Evolutionary conservation across 2,113 vertebrate species (phyloP).

Genomic region (Semnornis frantzii): DNA sequence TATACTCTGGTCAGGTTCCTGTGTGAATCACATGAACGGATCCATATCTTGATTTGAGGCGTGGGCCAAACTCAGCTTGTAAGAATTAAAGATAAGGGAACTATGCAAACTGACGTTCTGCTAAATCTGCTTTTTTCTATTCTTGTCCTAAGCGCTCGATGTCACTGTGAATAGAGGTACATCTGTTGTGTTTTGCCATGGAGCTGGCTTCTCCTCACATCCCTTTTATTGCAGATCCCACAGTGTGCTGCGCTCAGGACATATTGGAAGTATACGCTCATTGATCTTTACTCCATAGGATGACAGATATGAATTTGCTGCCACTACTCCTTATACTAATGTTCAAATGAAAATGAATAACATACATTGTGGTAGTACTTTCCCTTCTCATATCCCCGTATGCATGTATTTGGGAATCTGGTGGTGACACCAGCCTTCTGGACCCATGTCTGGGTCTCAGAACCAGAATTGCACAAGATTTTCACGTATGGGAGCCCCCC

Average conservation of each 20-base stretch:
- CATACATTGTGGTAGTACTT: neutral
- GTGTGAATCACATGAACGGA: neutral
- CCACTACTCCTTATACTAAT: conserved; percentile 30
- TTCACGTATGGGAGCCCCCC: neutral
- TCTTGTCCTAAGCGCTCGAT: neutral
- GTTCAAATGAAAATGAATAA: neutral
- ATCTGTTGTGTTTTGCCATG: neutral
- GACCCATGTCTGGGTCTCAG: neutral
- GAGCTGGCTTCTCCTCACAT: neutral
- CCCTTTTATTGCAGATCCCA: neutral
- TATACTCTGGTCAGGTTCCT: neutral
- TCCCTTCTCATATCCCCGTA: neutral
- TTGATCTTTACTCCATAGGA: conserved; percentile 3
- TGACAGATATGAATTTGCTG: conserved; percentile 49
- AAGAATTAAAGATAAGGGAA: neutral
- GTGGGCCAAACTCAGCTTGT: neutral
- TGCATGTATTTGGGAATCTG: neutral
- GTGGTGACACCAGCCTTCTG: neutral
- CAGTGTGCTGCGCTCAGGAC: accelerated
- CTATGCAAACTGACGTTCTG: neutral
- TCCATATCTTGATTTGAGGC: neutral
- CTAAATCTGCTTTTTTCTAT: neutral
- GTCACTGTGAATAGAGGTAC: neutral
- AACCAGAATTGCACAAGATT: neutral
- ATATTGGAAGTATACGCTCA: neutral